A percentile compares a stretch with the other conserved stretches of the same genome.
These are phyloP conservation scores for Sisor rabdophorus DNA, from an alignment of 2,113 vertebrate genomes.

Conservation along the genomic window DNA sequence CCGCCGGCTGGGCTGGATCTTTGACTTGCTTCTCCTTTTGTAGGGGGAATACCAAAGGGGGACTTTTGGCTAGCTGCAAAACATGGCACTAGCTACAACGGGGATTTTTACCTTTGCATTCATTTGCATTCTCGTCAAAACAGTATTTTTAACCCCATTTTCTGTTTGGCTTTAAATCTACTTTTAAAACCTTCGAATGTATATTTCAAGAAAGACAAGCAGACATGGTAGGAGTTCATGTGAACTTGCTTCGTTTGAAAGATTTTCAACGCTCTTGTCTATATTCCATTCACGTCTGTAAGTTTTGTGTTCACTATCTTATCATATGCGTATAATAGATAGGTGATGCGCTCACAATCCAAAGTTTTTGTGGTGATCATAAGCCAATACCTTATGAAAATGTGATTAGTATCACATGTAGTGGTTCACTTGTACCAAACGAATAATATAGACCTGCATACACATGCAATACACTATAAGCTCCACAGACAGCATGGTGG, in stretches of 20 bases:
- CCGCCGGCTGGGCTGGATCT: slow-evolving; percentile 44
- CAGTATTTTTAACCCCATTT: slow-evolving; percentile 44
- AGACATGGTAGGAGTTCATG: slow-evolving; percentile 15
- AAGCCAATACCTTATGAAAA: not conserved
- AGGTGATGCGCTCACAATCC: too few relatives aligned
- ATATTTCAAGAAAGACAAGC: slow-evolving; percentile 29
- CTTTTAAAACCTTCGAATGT: slow-evolving; percentile 43
- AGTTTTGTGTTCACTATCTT: not conserved
- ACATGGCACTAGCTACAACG: slow-evolving; percentile 39
- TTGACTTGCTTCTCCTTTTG: slow-evolving; percentile 51
- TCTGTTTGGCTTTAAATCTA: slow-evolving; percentile 34
- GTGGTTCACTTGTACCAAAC: not conserved
- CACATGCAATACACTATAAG: too few relatives aligned
- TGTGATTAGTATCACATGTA: not conserved
- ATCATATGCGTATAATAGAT: not conserved
- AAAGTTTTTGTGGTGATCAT: not conserved
- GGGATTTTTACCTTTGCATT: slow-evolving; percentile 52
- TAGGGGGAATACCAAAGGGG: slow-evolving; percentile 51
- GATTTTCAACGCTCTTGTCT: slow-evolving; percentile 27
- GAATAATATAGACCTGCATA: not conserved
- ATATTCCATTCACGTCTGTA: not conserved
- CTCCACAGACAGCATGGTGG: too few relatives aligned
- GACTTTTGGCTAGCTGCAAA: slow-evolving; percentile 46
- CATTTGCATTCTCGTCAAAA: slow-evolving; percentile 54
- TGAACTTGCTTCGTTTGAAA: not conserved